Evolutionary conservation across 2,113 vertebrate genomes (phyloP).

Genomic region (Eupsittula cactorum): DNA sequence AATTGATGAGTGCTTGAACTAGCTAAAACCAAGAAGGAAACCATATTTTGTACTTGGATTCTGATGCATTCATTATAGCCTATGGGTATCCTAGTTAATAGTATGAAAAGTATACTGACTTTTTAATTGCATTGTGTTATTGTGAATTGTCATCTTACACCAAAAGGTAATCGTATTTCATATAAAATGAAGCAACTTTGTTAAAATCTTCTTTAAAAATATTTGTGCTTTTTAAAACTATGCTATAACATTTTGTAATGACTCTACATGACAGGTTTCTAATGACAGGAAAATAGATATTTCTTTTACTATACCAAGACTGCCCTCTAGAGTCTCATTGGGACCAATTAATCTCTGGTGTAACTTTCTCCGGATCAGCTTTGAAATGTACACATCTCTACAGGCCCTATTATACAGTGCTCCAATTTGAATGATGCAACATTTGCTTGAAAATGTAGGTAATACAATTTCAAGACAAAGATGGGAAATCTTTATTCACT

Average conservation of each 20-base stretch:
- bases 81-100: neutral
- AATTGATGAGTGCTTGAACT: neutral
- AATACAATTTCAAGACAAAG: neutral
- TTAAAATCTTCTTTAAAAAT: neutral
- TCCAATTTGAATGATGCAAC: neutral
- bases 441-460: neutral
- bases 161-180: neutral
- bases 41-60: neutral
- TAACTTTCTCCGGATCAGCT: neutral
- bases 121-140: neutral
- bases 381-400: neutral
- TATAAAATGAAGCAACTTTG: neutral
- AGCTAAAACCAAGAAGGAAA: fast-evolving
- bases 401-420: neutral
- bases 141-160: neutral
- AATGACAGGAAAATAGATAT: neutral
- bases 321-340: slow-evolving; percentile 70
- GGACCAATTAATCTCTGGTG: slow-evolving; percentile 43
- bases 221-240: neutral
- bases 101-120: neutral
- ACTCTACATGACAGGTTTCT: neutral
- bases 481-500: neutral
- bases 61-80: neutral
- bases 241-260: neutral
- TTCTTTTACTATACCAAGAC: slow-evolving; percentile 58